Evolutionary conservation across 2,888 invertebrate species (phyloP), one percentile per base, ranked within the genome.

Genomic region (Cinara cedri): DNA sequence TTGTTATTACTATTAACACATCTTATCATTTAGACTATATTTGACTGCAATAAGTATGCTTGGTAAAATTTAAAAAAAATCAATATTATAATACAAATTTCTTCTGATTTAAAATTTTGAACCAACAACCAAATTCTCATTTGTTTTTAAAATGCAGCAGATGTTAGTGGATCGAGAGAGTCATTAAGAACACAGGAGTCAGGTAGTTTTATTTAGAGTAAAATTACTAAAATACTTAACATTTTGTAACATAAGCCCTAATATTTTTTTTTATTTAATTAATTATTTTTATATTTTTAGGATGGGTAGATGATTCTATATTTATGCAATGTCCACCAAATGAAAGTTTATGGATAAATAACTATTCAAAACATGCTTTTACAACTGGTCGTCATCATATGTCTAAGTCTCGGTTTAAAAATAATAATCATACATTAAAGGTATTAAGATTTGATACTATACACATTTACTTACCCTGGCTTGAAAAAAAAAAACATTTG

Each of bases 91-190:
- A 76, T 81, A 26, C 19, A 57, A 76, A 14, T 72, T 72, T 13
- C 3, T 26, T 72, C 16, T 49, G 9, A 57, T 34, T 49, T 24
- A 57, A 6, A 44, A 63, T 55, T 55, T 66, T 60, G 3, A 68
- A 68, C 16, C 49, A 68, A 70, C 60, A 68, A 68, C n/a, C 14
- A 76, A 54, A 54, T 44, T 55, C 24, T 74, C 54, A 3, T 76
- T 60, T 81, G 14, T 80, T 81, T 81, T 76, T 70, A 55, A n/a
- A 75, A 81, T 82, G 81, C 82, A 92, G 92, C 92, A 87, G 92
- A 92, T 88, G 90, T 91, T 87, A 92, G 91, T 89, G 92, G 91
- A 87, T 92, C 92, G 85, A 90, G 91, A 89, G 92, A 92, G 87
- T 92, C 92, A 84, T 89, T 92, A 87, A 91, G 91, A 87, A 91